Evolutionary conservation across 1,140 invertebrate species (phyloP).

Genomic region (Maconellicoccus hirsutus): DNA sequence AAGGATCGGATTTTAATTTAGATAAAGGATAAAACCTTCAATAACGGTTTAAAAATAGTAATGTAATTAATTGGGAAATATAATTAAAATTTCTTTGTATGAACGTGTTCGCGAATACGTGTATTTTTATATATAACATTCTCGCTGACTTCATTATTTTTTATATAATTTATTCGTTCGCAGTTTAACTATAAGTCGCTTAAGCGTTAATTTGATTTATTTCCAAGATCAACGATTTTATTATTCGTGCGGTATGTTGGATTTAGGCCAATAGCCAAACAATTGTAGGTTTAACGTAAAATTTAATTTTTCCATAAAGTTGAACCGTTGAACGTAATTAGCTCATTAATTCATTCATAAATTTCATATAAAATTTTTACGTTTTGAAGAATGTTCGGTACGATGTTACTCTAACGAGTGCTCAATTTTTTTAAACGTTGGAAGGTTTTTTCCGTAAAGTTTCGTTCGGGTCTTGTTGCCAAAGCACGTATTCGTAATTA

Average conservation of each 20-base stretch:
- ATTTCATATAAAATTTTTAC: not conserved
- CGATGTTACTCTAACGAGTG: too few relatives aligned
- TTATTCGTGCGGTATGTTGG: not conserved
- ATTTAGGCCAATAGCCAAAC: not conserved
- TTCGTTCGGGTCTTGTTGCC: too few relatives aligned
- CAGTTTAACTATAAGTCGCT: not conserved
- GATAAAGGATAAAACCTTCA: not conserved
- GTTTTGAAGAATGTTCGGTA: too few relatives aligned
- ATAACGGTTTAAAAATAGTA: not conserved
- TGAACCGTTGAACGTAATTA: not conserved
- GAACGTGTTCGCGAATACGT: not conserved
- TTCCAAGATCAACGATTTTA: not conserved
- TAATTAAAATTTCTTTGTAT: too few relatives aligned
- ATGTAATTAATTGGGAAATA: not conserved
- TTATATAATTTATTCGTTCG: not conserved
- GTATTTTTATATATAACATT: not conserved
- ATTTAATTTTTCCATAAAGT: not conserved
- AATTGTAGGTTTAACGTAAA: not conserved
- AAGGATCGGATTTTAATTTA: too few relatives aligned
- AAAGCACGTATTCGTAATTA: too few relatives aligned
- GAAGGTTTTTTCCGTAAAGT: too few relatives aligned
- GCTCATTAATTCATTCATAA: not conserved
- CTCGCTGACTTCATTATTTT: not conserved
- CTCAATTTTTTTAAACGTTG: too few relatives aligned
- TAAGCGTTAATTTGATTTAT: constrained; percentile 2